Base-by-base conservation (phyloP, 2,113 vertebrate genomes). In the Manacus vitellinus region DNA sequence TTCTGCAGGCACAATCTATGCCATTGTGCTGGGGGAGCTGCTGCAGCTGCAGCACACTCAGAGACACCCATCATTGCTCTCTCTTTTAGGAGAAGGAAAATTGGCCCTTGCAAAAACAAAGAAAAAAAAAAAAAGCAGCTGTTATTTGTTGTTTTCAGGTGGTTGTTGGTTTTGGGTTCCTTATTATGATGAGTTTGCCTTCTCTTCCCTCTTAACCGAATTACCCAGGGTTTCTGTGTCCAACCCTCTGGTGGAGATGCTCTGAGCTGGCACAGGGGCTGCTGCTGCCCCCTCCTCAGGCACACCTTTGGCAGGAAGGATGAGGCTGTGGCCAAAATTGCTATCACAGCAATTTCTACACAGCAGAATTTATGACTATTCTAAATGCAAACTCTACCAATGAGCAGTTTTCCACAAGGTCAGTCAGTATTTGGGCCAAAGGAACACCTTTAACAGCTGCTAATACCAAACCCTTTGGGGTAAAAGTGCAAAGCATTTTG, bases 91-190 rank as follows among this genome's bases (percentile, higher is more conserved):
- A 85, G 84, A 76, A 88, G 94, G 92, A 89, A 95, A 97, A 97
- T 86, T 77, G 92, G 96, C 95, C 67, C 28, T 85, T 93, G 96
- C 94, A 73, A 92, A 91, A 41, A 41, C 11, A 39, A 39, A 92
- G 89, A 39, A 39, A 39, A 39, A 39, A 39, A 39, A 12, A 39
- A 41, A 93, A 95, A 96, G 93, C 97, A 97, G 96, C 97, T 97
- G 97, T 92, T 98, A 96, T 97, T 98, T 97, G 97, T 97, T 98
- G 97, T 85, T 96, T 96, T 95, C 2, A 0, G 51, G 46, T 55
- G 73, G 58, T 35, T 84, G 73, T 63, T 94, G 59, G 73, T 14
- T 91, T 74, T 67, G 66, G 61, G 81, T 52, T 89, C 78, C 94
- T 97, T 97, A 89, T 92, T 91, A 74, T 95, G 96, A 92, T 96